These are phyloP conservation scores for Charina bottae DNA, from an alignment of 2,113 vertebrate species.

Conservation along the genomic window DNA sequence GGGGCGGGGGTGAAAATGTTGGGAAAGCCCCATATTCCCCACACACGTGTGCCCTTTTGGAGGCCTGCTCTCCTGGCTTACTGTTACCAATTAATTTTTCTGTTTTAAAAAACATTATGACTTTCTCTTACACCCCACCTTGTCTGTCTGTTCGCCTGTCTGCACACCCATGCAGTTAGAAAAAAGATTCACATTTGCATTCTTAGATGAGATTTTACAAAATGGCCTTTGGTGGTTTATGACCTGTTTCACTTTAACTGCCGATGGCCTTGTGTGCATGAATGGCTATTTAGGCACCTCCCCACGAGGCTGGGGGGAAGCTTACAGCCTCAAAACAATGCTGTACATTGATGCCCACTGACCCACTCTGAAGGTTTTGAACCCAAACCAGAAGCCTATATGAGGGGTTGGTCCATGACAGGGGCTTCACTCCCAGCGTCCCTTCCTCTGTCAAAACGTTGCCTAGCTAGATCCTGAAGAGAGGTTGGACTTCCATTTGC, in stretches of 20 bases:
- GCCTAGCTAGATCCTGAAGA: not conserved
- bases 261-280: not conserved
- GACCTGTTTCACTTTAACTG: not conserved
- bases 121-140: not conserved
- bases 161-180: not conserved
- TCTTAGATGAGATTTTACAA: not conserved
- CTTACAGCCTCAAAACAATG: not conserved
- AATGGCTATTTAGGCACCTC: not conserved
- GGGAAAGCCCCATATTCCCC: slow-evolving; percentile 40
- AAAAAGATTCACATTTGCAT: not conserved
- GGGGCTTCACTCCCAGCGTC: not conserved
- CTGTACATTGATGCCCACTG: not conserved
- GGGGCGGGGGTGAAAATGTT: slow-evolving; percentile 18
- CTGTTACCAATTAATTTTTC: slow-evolving; percentile 7
- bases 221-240: not conserved
- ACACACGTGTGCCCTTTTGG: slow-evolving; percentile 32
- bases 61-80: slow-evolving; percentile 14
- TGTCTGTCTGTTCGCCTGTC: not conserved
- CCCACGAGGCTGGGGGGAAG: not conserved
- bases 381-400: not conserved
- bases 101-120: not conserved
- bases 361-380: not conserved
- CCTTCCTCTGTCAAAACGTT: not conserved
- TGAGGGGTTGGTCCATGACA: not conserved
- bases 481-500: not conserved